Evolutionary conservation across 53 echinoderm and acorn worm genomes (phyloP), one percentile per base, ranked within the genome.

Genomic region (Temnopleurus reevesii): DNA sequence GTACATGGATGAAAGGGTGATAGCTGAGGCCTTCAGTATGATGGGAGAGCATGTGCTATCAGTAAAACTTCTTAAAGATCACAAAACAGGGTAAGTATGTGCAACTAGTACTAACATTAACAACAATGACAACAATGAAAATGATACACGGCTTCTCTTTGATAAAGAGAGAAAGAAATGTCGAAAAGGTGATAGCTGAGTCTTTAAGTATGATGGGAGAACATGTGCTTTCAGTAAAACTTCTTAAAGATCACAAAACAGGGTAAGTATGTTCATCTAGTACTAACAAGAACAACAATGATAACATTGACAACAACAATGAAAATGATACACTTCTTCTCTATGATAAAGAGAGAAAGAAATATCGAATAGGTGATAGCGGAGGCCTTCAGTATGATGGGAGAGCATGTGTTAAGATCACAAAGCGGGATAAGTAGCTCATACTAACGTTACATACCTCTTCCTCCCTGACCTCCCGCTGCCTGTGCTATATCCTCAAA

Each of bases 311-410:
- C n/a, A n/a, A n/a, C n/a, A n/a, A n/a, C n/a, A n/a, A n/a, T n/a
- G n/a, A n/a, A n/a, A n/a, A n/a, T n/a, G n/a, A n/a, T n/a, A n/a
- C n/a, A n/a, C n/a, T n/a, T n/a, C n/a, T n/a, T n/a, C n/a, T n/a
- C n/a, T n/a, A n/a, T n/a, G n/a, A n/a, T n/a, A n/a, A n/a, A n/a
- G n/a, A n/a, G n/a, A n/a, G n/a, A n/a, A n/a, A n/a, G n/a, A n/a
- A n/a, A n/a, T n/a, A n/a, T n/a, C n/a, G 86, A 86, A 31, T 13
- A 65, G 33, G 63, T 86, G 33, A 65, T 87, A 18, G 35, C 47
- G 17, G 88, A 87, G 35, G 88, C 88, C 19, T 87, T 87, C 88
- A 87, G 88, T 46, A 87, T 87, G 65, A 87, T 87, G 88, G 88
- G 88, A 76, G 88, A 87, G 13, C 88, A 87, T 53, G 88, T 87